These are phyloP conservation scores for Drosophila subsilvestris DNA, from an alignment of 2,888 invertebrate species.

Conservation along the genomic window DNA sequence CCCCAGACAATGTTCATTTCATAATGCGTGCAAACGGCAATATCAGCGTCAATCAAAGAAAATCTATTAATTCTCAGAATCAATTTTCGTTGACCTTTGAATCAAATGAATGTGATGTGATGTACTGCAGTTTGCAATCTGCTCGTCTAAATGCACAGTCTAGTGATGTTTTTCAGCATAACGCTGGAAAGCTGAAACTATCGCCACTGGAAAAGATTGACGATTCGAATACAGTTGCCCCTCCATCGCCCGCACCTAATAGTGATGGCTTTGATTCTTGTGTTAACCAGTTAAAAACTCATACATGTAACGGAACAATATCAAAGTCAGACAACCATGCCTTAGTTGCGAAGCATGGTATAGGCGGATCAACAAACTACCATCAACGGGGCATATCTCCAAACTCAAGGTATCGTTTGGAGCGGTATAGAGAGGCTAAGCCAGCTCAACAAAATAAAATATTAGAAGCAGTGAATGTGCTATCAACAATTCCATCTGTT, in stretches of 20 bases:
- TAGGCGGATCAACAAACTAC: conserved; percentile 27
- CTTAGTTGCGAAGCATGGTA: conserved; percentile 35
- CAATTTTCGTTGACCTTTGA: conserved; percentile 61
- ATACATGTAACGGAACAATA: conserved; percentile 24
- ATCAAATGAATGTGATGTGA: conserved; percentile 48
- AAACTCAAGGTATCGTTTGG: conserved; percentile 81
- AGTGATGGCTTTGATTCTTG: conserved; percentile 81
- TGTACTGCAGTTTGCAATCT: conserved; percentile 52
- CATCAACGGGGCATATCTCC: conserved; percentile 81
- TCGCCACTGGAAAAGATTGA: conserved; percentile 75
- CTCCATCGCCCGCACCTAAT: conserved; percentile 84
- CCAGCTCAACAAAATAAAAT: conserved; percentile 45
- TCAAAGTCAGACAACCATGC: conserved; percentile 29
- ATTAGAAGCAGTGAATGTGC: conserved; percentile 27
- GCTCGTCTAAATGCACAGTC: conserved; percentile 75
- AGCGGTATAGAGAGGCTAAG: conserved; percentile 78
- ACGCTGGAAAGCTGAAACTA: conserved; percentile 59
- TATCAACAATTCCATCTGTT: conserved; percentile 35
- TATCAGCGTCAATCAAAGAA: conserved; percentile 62
- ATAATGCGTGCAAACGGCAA: conserved; percentile 11
- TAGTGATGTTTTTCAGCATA: conserved; percentile 66
- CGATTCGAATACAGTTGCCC: conserved; percentile 81
- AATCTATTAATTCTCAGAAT: conserved; percentile 78
- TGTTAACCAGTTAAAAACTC: conserved; percentile 53
- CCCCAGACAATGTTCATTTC: conserved; percentile 21